A percentile compares a stretch with the other conserved stretches of the same genome.
phyloP scores from a whole-genome alignment of 2,113 vertebrate genomes.

The Turnix velox region DNA sequence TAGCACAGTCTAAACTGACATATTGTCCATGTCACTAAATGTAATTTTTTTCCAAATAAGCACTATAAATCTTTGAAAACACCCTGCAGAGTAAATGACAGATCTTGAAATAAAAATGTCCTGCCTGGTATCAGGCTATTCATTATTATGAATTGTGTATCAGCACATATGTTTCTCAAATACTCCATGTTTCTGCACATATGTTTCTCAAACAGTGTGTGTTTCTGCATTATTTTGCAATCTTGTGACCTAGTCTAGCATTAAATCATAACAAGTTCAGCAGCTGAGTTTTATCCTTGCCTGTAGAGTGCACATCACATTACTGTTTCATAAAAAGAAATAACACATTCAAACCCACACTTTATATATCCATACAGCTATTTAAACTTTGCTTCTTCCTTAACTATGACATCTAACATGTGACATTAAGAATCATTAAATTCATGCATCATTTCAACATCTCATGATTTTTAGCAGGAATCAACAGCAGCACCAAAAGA shows the following conservation, averaged over 20 bases:
- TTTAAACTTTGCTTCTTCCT: not conserved
- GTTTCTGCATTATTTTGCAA: conserved; percentile 17
- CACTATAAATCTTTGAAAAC: not conserved
- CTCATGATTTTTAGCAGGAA: not conserved
- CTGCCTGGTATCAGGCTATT: not conserved
- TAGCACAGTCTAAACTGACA: not conserved
- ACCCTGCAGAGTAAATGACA: not conserved
- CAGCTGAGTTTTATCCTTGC: not conserved
- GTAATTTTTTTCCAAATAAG: not conserved
- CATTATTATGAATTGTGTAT: not conserved
- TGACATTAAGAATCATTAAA: not conserved
- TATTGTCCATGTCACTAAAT: not conserved
- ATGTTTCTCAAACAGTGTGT: not conserved
- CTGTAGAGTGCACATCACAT: not conserved
- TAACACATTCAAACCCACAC: not conserved
- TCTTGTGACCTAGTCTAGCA: not conserved
- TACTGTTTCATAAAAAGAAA: not conserved
- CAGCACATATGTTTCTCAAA: conserved; percentile 2
- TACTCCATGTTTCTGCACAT: not conserved
- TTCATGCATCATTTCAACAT: not conserved
- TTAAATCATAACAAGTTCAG: conserved; percentile 7
- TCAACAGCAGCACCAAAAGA: not conserved
- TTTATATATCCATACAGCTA: not conserved
- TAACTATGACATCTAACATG: not conserved
- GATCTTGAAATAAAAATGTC: not conserved